Evolutionary conservation across 2,797 vertebrate species (phyloP).

Genomic region (Orestias chungarensis): DNA sequence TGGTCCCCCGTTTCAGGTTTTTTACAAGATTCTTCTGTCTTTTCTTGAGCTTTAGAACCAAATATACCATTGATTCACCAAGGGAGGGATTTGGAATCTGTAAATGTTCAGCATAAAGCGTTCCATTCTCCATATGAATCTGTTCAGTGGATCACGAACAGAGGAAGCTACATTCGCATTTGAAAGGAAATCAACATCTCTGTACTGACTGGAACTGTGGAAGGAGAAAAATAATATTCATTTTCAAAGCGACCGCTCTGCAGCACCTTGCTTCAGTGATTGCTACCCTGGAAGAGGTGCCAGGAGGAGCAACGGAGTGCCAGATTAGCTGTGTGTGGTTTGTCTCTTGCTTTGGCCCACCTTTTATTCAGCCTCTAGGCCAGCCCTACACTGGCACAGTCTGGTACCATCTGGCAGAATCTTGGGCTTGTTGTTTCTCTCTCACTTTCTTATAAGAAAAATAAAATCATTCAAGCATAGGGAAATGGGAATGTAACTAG

Average conservation of each 20-base stretch:
- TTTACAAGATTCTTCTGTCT: constrained; percentile 34
- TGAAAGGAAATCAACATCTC: constrained; percentile 60
- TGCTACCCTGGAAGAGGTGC: constrained; percentile 64
- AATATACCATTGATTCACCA: constrained; percentile 25
- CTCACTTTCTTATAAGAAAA: constrained; percentile 6
- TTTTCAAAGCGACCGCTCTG: constrained; percentile 58
- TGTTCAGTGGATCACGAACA: constrained; percentile 44
- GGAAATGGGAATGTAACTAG: constrained; percentile 18
- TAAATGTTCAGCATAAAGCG: constrained; percentile 29
- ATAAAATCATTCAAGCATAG: constrained; percentile 30
- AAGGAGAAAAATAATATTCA: constrained; percentile 40
- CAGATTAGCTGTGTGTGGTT: constrained; percentile 72
- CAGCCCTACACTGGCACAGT: constrained; percentile 60
- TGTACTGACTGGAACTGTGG: constrained; percentile 43
- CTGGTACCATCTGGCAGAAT: constrained; percentile 70
- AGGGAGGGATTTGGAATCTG: constrained; percentile 26
- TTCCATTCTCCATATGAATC: constrained; percentile 24
- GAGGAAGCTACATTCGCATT: constrained; percentile 32
- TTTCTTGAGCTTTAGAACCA: constrained; percentile 24
- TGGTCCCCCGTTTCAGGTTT: constrained; percentile 35
- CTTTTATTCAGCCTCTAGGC: constrained; percentile 63
- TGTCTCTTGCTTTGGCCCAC: constrained; percentile 68
- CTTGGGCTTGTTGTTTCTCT: constrained; percentile 42
- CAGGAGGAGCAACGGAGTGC: constrained; percentile 62
- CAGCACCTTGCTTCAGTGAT: constrained; percentile 65